A percentile compares a stretch with the other conserved stretches of the same genome.
phyloP scores from a whole-genome alignment of 2,113 vertebrate genomes.

The Gobius niger region DNA sequence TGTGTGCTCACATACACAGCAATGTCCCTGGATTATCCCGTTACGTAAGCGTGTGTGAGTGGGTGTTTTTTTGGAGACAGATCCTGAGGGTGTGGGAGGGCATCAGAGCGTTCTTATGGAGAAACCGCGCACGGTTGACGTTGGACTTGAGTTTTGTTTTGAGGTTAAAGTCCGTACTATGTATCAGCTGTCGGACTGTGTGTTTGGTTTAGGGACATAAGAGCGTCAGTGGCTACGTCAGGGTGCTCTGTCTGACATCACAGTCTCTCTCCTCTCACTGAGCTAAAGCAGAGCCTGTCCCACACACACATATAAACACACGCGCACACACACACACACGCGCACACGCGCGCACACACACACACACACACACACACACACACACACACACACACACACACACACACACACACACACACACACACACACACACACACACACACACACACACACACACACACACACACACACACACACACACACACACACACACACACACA shows the following conservation, averaged over 20 bases:
- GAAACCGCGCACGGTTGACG: conserved; percentile 25
- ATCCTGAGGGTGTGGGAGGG: conserved; percentile 42
- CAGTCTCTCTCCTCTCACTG: neutral
- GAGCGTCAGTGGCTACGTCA: conserved; percentile 36
- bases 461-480: conserved; percentile 1
- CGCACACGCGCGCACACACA: no score
- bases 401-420: conserved; percentile 6
- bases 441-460: neutral
- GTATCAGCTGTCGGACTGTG: conserved; percentile 42
- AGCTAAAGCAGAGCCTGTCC: conserved; percentile 25
- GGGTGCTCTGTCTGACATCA: conserved; percentile 44
- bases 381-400: conserved; percentile 6
- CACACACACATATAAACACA: neutral
- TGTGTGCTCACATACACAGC: conserved; percentile 22
- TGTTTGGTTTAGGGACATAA: conserved; percentile 47
- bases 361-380: conserved; percentile 3
- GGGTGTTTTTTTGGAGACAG: conserved; percentile 36
- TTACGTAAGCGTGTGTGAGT: conserved; percentile 44
- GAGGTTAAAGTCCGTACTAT: conserved; percentile 45
- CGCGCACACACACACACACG: neutral
- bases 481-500: neutral
- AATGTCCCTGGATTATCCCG: conserved; percentile 46
- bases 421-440: neutral
- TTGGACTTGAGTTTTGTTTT: conserved; percentile 26
- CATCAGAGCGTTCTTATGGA: conserved; percentile 21